Conservation (phyloP, 2,113 vertebrate genomes). For the Corythornis madagascariensis region DNA sequence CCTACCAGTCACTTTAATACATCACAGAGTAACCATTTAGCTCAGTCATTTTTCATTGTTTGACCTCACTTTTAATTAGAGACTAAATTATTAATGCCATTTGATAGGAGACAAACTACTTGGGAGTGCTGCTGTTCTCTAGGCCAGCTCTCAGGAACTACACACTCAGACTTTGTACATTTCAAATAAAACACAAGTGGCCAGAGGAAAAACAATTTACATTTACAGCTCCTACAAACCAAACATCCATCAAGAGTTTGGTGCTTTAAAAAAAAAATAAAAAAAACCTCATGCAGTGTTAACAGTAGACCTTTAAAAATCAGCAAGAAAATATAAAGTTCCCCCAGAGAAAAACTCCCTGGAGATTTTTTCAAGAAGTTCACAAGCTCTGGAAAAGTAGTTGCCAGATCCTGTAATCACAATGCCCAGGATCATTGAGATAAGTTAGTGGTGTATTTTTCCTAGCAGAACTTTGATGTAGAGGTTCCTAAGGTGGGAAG, state of each 20-base stretch:
- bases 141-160: slow-evolving; percentile 67
- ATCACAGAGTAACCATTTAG: slow-evolving; percentile 70
- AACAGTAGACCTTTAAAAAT: slow-evolving; percentile 42
- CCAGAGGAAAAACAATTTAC: slow-evolving; percentile 71
- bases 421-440: not conserved
- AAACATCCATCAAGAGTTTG: slow-evolving; percentile 64
- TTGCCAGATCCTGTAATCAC: slow-evolving; percentile 47
- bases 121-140: slow-evolving; percentile 65
- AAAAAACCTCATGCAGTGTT: not conserved
- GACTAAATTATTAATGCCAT: slow-evolving; percentile 86
- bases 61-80: slow-evolving; percentile 91
- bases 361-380: slow-evolving; percentile 55
- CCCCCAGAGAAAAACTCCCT: slow-evolving; percentile 54
- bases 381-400: slow-evolving; percentile 43
- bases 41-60: slow-evolving; percentile 82
- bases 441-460: not conserved
- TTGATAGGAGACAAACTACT: slow-evolving; percentile 78
- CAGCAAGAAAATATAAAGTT: slow-evolving; percentile 52
- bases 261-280: not conserved
- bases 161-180: slow-evolving; percentile 72
- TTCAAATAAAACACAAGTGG: slow-evolving; percentile 75
- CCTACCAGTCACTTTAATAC: slow-evolving; percentile 65
- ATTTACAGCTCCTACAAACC: slow-evolving; percentile 51
- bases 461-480: slow-evolving; percentile 26
- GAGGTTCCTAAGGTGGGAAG: slow-evolving; percentile 1